These are phyloP conservation scores for Eulemur macaco DNA, from an alignment of 2,113 vertebrate genomes.

Conservation along the genomic window DNA sequence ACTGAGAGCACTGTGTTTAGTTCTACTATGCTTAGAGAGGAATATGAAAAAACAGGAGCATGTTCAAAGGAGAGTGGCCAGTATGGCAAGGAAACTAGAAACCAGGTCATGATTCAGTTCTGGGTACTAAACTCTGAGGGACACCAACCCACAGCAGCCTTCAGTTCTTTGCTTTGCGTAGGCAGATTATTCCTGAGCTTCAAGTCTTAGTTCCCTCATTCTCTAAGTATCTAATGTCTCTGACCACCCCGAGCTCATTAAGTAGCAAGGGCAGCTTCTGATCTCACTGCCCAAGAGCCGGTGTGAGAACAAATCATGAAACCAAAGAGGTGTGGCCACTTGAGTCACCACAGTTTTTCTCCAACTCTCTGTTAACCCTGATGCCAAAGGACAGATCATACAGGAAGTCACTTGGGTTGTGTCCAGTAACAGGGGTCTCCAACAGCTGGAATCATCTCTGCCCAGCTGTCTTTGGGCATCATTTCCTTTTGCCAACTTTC, in stretches of 20 bases:
- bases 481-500: conserved; percentile 74
- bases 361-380: conserved; percentile 64
- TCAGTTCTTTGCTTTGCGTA: conserved; percentile 15
- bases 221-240: conserved; percentile 27
- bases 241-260: conserved; percentile 55
- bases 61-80: conserved; percentile 31
- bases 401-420: conserved; percentile 72
- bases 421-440: conserved; percentile 73
- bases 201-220: conserved; percentile 11
- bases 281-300: conserved; percentile 62
- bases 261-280: conserved; percentile 65
- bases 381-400: conserved; percentile 79
- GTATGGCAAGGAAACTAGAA: conserved; percentile 14
- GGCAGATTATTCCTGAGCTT: conserved; percentile 20
- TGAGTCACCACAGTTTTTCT: conserved; percentile 72
- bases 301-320: conserved; percentile 73
- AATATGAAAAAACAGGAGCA: neutral
- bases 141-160: neutral
- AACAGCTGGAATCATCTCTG: conserved; percentile 72
- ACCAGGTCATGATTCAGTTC: neutral
- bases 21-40: neutral
- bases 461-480: conserved; percentile 75
- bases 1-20: neutral
- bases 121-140: conserved; percentile 44
- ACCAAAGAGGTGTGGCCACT: conserved; percentile 74